phyloP scores from a whole-genome alignment of 2,888 invertebrate species.

The Brassicogethes aeneus region DNA sequence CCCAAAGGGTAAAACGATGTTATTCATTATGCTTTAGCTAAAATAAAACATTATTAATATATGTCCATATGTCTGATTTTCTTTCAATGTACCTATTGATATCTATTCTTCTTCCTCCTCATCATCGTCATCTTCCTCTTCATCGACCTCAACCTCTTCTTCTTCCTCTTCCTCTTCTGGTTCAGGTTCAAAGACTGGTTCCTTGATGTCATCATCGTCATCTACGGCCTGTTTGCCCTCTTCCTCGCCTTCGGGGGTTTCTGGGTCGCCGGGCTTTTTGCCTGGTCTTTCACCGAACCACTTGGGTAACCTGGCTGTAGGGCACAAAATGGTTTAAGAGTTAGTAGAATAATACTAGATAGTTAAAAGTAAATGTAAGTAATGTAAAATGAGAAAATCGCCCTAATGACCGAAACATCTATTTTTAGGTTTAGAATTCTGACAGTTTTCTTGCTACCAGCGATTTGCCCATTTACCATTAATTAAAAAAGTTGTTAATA shows the following conservation, averaged over 20 bases:
- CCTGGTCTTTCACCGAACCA: constrained; percentile 95
- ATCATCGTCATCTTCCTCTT: constrained; percentile 67
- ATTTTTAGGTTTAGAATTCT: too few species aligned
- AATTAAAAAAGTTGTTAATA: too few species aligned
- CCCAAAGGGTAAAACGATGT: background rate
- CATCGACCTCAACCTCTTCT: constrained; percentile 61
- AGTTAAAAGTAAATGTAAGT: constrained; percentile 1
- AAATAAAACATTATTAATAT: too few species aligned
- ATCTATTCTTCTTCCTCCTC: constrained; percentile 51
- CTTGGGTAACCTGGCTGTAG: constrained; percentile 90
- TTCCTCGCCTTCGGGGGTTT: constrained; percentile 87
- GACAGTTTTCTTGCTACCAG: too few species aligned
- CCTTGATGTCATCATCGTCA: constrained; percentile 50
- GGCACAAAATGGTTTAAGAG: too few species aligned
- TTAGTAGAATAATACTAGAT: constrained; percentile 1
- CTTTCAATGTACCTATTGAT: too few species aligned
- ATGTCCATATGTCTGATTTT: too few species aligned
- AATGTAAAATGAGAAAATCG: too few species aligned
- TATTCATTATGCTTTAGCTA: too few species aligned
- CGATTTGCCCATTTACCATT: too few species aligned
- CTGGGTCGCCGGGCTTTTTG: constrained; percentile 82
- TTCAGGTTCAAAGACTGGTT: constrained; percentile 57
- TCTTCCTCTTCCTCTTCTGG: constrained; percentile 68
- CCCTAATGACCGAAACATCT: too few species aligned
- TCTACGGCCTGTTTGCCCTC: constrained; percentile 72